Percentiles rank a stretch among this genome's conserved stretches.
Evolutionary conservation across 2,797 vertebrate species (phyloP).

Genomic region (Lophotriccus pileatus): DNA sequence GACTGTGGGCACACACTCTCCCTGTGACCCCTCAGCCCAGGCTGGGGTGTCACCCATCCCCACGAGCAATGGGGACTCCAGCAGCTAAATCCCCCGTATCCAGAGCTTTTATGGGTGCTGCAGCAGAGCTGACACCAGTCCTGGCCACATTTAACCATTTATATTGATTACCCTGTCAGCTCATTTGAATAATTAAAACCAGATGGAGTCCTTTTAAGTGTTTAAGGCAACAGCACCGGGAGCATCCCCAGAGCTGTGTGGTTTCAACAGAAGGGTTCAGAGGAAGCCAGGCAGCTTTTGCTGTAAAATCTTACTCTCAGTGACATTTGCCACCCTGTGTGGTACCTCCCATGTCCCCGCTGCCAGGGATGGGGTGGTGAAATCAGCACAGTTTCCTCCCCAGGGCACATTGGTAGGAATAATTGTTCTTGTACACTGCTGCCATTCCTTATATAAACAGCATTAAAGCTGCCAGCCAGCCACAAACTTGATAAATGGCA

Average conservation of each 20-base stretch:
- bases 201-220: slow-evolving; percentile 55
- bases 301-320: neutral
- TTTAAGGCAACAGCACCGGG: slow-evolving; percentile 1
- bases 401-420: neutral
- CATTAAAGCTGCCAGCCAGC: slow-evolving; percentile 14
- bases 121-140: neutral
- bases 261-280: neutral
- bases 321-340: neutral
- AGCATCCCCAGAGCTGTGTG: neutral
- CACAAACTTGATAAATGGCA: neutral
- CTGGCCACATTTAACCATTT: slow-evolving; percentile 25
- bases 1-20: fast-evolving
- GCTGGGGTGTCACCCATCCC: fast-evolving
- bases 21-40: fast-evolving
- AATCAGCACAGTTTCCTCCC: neutral
- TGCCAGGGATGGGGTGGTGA: fast-evolving
- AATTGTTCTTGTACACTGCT: neutral
- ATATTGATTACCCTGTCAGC: slow-evolving; percentile 61
- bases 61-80: fast-evolving
- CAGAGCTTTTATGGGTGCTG: neutral
- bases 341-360: neutral
- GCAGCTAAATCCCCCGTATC: neutral
- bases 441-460: neutral
- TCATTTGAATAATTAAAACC: slow-evolving; percentile 67
- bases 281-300: neutral